Evolutionary conservation across 2,888 invertebrate genomes (phyloP).

Genomic region (Dasypogon diadema): DNA sequence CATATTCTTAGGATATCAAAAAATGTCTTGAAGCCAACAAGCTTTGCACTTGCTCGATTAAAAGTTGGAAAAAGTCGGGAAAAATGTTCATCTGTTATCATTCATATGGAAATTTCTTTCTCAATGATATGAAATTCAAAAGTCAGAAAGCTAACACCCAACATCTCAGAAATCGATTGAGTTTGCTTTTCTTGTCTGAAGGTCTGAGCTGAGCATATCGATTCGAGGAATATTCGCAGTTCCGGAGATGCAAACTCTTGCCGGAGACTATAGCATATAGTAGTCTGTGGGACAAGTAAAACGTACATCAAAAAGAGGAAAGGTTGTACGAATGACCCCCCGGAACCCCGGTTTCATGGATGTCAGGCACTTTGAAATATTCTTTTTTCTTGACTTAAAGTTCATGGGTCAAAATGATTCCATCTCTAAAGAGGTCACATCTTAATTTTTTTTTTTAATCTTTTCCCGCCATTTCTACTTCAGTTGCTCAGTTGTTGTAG

Average conservation of each 20-base stretch:
- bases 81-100: neutral
- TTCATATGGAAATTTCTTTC: conserved; percentile 15
- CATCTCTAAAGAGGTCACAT: conserved; percentile 20
- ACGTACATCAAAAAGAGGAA: too few relatives aligned
- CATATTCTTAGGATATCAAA: too few relatives aligned
- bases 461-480: neutral
- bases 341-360: neutral
- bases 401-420: conserved; percentile 8
- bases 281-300: too few relatives aligned
- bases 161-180: conserved; percentile 13
- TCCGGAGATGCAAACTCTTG: too few relatives aligned
- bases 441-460: neutral
- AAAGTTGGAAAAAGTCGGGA: neutral
- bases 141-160: conserved; percentile 13
- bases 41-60: too few relatives aligned
- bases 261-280: too few relatives aligned
- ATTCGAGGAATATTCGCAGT: neutral
- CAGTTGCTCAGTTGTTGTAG: too few relatives aligned
- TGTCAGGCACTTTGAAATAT: conserved; percentile 5
- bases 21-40: too few relatives aligned
- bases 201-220: neutral
- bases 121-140: conserved; percentile 18
- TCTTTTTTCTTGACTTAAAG: conserved; percentile 14
- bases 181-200: conserved; percentile 6
- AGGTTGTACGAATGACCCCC: too few relatives aligned